These are phyloP conservation scores for Polydrusus cervinus DNA, from an alignment of 2,888 invertebrate species.

Conservation along the genomic window DNA sequence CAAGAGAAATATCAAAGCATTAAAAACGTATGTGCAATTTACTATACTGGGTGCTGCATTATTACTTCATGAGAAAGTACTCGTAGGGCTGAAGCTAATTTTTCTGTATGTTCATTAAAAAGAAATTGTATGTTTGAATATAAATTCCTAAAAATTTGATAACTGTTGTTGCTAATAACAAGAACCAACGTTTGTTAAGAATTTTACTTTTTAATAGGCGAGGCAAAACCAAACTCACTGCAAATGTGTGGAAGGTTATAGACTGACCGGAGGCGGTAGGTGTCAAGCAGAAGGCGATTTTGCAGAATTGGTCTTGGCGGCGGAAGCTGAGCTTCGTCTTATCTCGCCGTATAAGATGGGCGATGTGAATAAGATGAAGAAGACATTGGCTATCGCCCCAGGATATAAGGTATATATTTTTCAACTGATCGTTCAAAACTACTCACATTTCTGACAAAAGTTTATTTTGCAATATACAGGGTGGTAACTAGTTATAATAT, in stretches of 20 bases:
- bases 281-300: slow-evolving; percentile 76
- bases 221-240: slow-evolving; percentile 73
- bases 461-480: no score
- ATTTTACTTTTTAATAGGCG: slow-evolving; percentile 16
- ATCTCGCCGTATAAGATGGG: slow-evolving; percentile 78
- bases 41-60: no score
- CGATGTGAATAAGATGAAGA: slow-evolving; percentile 67
- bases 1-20: no score
- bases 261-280: slow-evolving; percentile 70
- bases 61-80: no score
- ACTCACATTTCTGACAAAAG: neutral
- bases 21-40: no score
- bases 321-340: slow-evolving; percentile 75
- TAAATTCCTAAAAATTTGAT: no score
- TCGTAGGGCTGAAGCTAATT: no score
- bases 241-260: slow-evolving; percentile 79
- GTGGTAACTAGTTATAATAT: no score
- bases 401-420: slow-evolving; percentile 69
- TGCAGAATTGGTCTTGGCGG: slow-evolving; percentile 79
- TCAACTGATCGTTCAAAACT: neutral
- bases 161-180: no score
- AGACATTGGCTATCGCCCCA: slow-evolving; percentile 67
- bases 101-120: no score
- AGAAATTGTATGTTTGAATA: no score
- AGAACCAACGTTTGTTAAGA: neutral